Percentiles rank a stretch among this genome's conserved stretches.
phyloP scores from a whole-genome alignment of 2,113 vertebrate species.

The Rhinopomastus cyanomelas region DNA sequence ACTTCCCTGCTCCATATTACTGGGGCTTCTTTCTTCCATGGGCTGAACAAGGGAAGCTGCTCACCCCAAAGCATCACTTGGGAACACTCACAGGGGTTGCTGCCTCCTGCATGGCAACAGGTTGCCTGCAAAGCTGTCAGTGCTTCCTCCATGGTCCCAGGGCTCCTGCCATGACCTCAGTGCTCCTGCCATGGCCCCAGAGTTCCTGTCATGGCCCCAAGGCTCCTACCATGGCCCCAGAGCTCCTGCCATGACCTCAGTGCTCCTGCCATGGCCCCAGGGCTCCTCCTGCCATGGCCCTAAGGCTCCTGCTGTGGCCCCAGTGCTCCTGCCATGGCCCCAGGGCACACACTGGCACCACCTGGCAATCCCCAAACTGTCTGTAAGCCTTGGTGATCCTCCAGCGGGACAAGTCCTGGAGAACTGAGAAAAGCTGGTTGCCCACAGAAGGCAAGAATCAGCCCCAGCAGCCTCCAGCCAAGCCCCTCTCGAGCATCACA shows the following conservation, averaged over 20 bases:
- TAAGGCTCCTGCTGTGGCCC: too few species aligned
- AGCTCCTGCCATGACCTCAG: not conserved
- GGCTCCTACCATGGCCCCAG: too few species aligned
- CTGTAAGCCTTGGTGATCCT: not conserved
- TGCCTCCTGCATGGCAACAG: not conserved
- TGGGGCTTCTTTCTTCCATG: accelerated
- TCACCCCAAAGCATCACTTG: not conserved
- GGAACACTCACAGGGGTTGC: not conserved
- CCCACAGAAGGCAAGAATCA: not conserved
- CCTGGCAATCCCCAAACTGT: accelerated
- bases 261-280: not conserved
- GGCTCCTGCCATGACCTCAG: not conserved
- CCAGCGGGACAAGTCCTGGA: not conserved
- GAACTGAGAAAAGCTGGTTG: not conserved
- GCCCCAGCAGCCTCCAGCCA: not conserved
- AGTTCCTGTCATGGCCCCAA: not conserved
- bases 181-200: not conserved
- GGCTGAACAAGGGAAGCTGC: accelerated
- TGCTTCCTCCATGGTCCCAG: accelerated
- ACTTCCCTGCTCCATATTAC: not conserved
- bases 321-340: not conserved
- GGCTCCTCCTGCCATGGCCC: not conserved
- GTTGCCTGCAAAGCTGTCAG: not conserved
- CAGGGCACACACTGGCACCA: not conserved
- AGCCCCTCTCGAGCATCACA: not conserved